phyloP scores from a whole-genome alignment of 2,113 vertebrate species.

The Hirundichthys speculiger region DNA sequence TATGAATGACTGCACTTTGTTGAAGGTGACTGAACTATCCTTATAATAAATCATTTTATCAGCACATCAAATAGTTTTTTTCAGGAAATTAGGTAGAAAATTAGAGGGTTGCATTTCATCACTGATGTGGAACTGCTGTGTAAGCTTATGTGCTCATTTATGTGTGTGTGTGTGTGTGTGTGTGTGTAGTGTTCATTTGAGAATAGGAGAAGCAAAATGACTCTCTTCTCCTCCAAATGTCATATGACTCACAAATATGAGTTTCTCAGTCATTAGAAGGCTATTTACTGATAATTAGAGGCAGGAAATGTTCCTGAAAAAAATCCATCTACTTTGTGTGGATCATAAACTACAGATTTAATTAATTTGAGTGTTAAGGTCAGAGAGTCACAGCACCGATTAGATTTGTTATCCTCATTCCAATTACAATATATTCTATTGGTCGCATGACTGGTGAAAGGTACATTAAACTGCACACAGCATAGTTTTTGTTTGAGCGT shows the following conservation, averaged over 20 bases:
- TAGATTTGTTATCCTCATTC: constrained; percentile 16
- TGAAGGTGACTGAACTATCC: constrained; percentile 22
- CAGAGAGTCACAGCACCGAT: constrained; percentile 9
- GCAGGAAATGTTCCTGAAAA: constrained; percentile 15
- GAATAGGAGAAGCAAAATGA: constrained; percentile 28
- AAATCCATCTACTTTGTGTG: constrained; percentile 18
- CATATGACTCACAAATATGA: constrained; percentile 43
- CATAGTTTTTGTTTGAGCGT: too few species aligned
- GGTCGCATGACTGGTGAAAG: not conserved
- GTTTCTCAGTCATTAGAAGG: constrained; percentile 58
- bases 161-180: constrained; percentile 15
- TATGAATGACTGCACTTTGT: not conserved
- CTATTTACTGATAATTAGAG: constrained; percentile 55
- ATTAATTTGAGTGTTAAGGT: constrained; percentile 29
- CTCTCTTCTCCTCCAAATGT: constrained; percentile 57
- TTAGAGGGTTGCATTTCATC: constrained; percentile 19
- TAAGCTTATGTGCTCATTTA: constrained; percentile 13
- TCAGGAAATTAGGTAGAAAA: constrained; percentile 52
- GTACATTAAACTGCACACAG: too few species aligned
- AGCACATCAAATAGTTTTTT: constrained; percentile 35
- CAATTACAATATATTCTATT: not conserved
- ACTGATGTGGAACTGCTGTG: constrained; percentile 24
- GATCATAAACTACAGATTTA: constrained; percentile 27
- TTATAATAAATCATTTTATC: constrained; percentile 14
- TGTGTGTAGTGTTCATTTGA: constrained; percentile 18